Percentiles rank a stretch among this genome's conserved stretches.
phyloP scores from a whole-genome alignment of 2,888 invertebrate species.

The Epistrophella euchroma region DNA sequence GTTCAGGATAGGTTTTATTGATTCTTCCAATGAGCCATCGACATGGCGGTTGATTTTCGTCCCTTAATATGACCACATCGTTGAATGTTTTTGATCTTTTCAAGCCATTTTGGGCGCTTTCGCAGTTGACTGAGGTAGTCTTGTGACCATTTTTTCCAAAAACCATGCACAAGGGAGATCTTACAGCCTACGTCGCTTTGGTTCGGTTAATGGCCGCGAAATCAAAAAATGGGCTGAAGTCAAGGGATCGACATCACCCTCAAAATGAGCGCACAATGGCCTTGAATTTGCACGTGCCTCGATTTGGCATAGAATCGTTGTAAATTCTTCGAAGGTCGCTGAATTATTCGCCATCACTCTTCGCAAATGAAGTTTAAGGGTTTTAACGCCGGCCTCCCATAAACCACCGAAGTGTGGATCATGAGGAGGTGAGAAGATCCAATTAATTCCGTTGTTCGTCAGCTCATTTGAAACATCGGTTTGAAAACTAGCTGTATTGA shows the following conservation, averaged over 20 bases:
- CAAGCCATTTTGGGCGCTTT: too few species aligned
- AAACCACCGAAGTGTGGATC: conserved; percentile 78
- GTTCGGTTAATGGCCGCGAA: too few species aligned
- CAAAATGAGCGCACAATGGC: conserved; percentile 70
- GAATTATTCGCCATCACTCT: conserved; percentile 76
- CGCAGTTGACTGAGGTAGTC: too few species aligned
- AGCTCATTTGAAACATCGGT: conserved; percentile 30
- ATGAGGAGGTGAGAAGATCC: conserved; percentile 80
- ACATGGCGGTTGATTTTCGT: too few species aligned
- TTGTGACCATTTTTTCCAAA: too few species aligned
- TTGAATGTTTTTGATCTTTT: too few species aligned
- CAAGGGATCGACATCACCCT: conserved; percentile 68
- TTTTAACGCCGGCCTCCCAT: too few species aligned
- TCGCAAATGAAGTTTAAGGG: conserved; percentile 76
- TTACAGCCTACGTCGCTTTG: too few species aligned
- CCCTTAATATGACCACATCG: too few species aligned
- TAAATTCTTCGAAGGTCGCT: conserved; percentile 79
- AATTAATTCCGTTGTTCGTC: conserved; percentile 69
- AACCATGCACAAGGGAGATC: too few species aligned
- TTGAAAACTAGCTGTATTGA: conserved; percentile 1
- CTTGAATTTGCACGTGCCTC: conserved; percentile 71
- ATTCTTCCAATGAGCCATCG: too few species aligned
- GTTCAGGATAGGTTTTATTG: too few species aligned
- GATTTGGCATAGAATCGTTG: conserved; percentile 78
- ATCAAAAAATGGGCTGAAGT: conserved; percentile 72